Conservation (phyloP, 2,888 invertebrate species). For the Encarsia formosa region DNA sequence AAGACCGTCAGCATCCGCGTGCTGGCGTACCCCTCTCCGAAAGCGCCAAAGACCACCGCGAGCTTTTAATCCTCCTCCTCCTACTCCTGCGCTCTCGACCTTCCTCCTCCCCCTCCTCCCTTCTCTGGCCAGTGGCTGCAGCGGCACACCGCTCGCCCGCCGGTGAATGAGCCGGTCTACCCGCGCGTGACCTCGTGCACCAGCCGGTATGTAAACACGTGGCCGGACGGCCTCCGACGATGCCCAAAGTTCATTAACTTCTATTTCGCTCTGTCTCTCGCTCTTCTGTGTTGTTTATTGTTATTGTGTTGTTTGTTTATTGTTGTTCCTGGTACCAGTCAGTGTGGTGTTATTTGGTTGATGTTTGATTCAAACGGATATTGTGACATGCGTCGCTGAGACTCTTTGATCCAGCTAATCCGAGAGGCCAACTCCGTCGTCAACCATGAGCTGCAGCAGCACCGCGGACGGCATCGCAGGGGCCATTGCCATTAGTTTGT, state of each 20-base stretch:
- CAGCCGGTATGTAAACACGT: too few relatives aligned
- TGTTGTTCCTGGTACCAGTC: not conserved
- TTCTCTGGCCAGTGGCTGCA: not conserved
- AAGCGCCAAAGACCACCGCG: conserved; percentile 1
- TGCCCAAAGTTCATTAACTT: too few relatives aligned
- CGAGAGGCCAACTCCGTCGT: too few relatives aligned
- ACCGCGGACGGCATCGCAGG: conserved; percentile 46
- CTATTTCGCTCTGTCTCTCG: not conserved
- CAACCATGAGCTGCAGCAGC: conserved; percentile 35
- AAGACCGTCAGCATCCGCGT: conserved; percentile 36
- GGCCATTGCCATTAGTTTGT: conserved; percentile 47
- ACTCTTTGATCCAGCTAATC: too few relatives aligned
- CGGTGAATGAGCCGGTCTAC: not conserved
- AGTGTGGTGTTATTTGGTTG: too few relatives aligned
- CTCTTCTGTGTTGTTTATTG: too few relatives aligned
- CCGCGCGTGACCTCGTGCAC: not conserved
- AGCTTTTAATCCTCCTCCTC: conserved; percentile 6
- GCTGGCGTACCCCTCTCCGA: not conserved
- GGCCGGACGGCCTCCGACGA: too few relatives aligned
- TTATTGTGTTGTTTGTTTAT: not conserved
- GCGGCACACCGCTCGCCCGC: not conserved
- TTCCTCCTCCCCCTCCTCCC: not conserved
- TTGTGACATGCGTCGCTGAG: too few relatives aligned
- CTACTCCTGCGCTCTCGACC: not conserved
- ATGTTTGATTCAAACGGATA: too few relatives aligned